phyloP scores from a whole-genome alignment of 2,113 vertebrate species.

The Hyperopisus bebe region DNA sequence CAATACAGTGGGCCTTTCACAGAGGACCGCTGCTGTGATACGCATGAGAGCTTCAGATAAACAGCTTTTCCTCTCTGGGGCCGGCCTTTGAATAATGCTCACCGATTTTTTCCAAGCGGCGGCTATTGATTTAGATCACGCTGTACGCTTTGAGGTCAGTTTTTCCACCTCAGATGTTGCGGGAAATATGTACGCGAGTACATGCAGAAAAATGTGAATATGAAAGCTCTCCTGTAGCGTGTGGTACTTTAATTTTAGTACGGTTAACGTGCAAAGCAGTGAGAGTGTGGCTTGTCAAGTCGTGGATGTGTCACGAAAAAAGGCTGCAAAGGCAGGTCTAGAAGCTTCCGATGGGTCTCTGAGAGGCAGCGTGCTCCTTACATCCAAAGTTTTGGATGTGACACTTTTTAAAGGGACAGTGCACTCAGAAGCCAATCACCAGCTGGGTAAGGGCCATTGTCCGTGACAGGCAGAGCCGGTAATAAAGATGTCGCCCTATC shows the following conservation, averaged over 20 bases:
- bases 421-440: constrained; percentile 7
- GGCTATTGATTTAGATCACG: constrained; percentile 15
- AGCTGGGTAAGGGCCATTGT: background rate
- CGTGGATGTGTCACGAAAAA: background rate
- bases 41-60: constrained; percentile 7
- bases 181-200: background rate
- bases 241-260: background rate
- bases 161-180: background rate
- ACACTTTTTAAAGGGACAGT: background rate
- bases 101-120: background rate
- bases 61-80: background rate
- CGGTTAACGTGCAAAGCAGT: too few relatives aligned
- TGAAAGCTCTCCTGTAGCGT: background rate
- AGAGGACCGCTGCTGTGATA: background rate
- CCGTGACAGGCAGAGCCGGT: background rate
- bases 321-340: background rate
- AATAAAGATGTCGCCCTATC: constrained; percentile 4
- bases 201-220: background rate
- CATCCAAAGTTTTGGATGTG: background rate
- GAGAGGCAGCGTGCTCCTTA: background rate
- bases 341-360: background rate
- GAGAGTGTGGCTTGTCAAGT: background rate
- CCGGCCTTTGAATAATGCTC: constrained; percentile 4
- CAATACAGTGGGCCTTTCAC: background rate
- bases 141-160: background rate